Evolutionary conservation across 2,888 invertebrate genomes (phyloP).

Genomic region (Drosophila colorata): DNA sequence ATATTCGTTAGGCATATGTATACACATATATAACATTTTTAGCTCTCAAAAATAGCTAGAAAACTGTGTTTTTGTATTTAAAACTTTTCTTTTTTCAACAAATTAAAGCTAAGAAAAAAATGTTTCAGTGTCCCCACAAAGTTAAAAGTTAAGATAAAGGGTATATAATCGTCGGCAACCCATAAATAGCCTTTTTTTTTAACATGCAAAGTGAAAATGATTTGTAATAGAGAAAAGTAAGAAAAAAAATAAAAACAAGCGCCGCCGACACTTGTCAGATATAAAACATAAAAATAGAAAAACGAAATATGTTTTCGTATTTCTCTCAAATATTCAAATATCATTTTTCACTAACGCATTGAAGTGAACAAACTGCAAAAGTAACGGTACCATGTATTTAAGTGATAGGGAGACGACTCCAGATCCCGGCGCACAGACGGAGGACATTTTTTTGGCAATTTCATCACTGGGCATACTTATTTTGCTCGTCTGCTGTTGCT

Average conservation of each 20-base stretch:
- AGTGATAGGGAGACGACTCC: conserved; percentile 1
- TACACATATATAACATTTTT: no score
- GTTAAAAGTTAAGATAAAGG: no score
- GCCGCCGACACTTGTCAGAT: conserved; percentile 11
- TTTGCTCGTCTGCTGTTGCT: conserved; percentile 39
- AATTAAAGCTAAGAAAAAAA: no score
- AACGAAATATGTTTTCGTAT: neutral
- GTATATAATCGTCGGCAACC: neutral
- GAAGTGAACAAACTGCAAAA: neutral
- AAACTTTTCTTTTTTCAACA: no score
- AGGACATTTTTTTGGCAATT: conserved; percentile 3
- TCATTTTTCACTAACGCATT: no score
- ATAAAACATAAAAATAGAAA: conserved; percentile 3
- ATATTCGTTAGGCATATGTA: no score
- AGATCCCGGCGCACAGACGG: conserved; percentile 19
- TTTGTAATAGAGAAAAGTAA: conserved; percentile 37
- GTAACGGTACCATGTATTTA: neutral
- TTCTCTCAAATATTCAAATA: neutral
- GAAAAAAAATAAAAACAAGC: conserved; percentile 24
- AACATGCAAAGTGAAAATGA: conserved; percentile 69
- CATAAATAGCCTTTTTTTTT: neutral
- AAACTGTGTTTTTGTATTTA: no score
- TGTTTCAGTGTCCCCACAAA: no score
- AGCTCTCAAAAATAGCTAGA: no score
- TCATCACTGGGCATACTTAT: conserved; percentile 25